These are phyloP conservation scores for Hippocampus zosterae DNA, from an alignment of 2,113 vertebrate species.

Conservation along the genomic window DNA sequence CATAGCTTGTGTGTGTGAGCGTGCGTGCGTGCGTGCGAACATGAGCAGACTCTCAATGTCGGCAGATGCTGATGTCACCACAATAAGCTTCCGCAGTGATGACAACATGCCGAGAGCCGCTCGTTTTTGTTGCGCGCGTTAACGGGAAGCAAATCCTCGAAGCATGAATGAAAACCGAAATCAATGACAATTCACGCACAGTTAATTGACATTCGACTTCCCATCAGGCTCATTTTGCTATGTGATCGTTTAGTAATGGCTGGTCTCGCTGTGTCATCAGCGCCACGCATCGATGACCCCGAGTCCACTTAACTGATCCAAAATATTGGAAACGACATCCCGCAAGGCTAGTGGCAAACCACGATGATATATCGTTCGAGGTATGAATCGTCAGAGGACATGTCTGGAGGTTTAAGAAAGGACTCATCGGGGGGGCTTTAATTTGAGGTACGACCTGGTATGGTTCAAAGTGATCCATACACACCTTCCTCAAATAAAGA, in stretches of 20 bases:
- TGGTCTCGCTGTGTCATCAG: not conserved
- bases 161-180: not conserved
- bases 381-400: too few species aligned
- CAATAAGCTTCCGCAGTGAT: slow-evolving; percentile 35
- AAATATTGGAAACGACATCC: too few species aligned
- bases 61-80: slow-evolving; percentile 51
- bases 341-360: too few species aligned
- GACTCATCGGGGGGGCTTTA: not conserved
- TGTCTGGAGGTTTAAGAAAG: not conserved
- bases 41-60: slow-evolving; percentile 42
- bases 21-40: slow-evolving; percentile 29
- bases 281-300: too few species aligned
- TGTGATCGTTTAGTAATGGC: not conserved
- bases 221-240: not conserved
- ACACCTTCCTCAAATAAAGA: not conserved
- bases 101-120: slow-evolving; percentile 28
- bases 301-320: too few species aligned
- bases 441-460: not conserved
- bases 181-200: not conserved
- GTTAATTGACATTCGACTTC: not conserved
- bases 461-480: too few species aligned
- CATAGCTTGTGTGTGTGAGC: slow-evolving; percentile 1
- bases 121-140: not conserved
- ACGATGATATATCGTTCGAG: too few species aligned
- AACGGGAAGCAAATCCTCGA: too few species aligned